These are phyloP conservation scores for Solenopsis fugax DNA, from an alignment of 1,140 invertebrate genomes.

Conservation along the genomic window DNA sequence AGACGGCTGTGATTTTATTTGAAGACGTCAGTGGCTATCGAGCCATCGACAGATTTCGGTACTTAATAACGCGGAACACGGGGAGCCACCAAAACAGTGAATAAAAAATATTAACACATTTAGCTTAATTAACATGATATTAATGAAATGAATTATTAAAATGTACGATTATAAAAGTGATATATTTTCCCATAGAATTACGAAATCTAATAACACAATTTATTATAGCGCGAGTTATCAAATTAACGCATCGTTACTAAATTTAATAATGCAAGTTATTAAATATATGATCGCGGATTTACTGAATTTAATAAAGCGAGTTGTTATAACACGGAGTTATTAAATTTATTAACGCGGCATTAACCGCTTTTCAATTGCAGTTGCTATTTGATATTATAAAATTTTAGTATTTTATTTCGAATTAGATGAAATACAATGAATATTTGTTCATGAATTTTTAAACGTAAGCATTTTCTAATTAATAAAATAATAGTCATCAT, in stretches of 20 bases:
- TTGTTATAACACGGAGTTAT: constrained; percentile 52
- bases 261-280: constrained; percentile 60
- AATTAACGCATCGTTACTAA: constrained; percentile 55
- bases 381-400: constrained; percentile 40
- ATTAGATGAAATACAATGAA: constrained; percentile 18
- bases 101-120: background rate
- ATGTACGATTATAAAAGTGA: constrained; percentile 38
- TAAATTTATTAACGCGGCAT: constrained; percentile 55
- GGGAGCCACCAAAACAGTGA: background rate
- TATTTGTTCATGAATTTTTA: background rate
- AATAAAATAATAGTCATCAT: background rate
- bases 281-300: constrained; percentile 58
- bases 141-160: constrained; percentile 28
- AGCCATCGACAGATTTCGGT: constrained; percentile 22
- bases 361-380: constrained; percentile 31
- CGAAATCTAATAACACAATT: constrained; percentile 58
- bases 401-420: constrained; percentile 32
- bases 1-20: constrained; percentile 57
- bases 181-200: constrained; percentile 21
- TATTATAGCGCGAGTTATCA: constrained; percentile 49
- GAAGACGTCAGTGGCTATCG: constrained; percentile 48
- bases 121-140: background rate
- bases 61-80: background rate
- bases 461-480: background rate
- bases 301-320: constrained; percentile 52